These are phyloP conservation scores for Cancer borealis DNA, from an alignment of 2,888 invertebrate genomes.

Conservation along the genomic window DNA sequence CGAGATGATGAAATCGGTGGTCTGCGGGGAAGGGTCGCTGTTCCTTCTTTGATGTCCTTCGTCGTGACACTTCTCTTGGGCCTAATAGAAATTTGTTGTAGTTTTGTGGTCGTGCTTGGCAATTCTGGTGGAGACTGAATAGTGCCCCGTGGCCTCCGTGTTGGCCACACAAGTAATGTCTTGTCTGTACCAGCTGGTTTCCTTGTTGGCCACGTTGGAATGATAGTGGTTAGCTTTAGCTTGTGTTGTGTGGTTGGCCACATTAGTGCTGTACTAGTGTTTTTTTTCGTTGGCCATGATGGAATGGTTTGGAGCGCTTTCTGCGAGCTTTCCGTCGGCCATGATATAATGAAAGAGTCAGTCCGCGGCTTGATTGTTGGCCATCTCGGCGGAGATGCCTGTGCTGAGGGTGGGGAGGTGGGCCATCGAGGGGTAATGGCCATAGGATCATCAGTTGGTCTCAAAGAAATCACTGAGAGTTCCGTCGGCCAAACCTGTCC, in stretches of 20 bases:
- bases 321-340: not conserved
- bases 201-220: not conserved
- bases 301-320: not conserved
- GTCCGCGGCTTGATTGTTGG: not conserved
- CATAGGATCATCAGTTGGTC: not conserved
- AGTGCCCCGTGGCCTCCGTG: not conserved
- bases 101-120: not conserved
- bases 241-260: not conserved
- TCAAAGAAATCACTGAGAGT: not conserved
- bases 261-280: not conserved
- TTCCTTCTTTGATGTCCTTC: not conserved
- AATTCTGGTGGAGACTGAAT: not conserved
- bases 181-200: not conserved
- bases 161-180: not conserved
- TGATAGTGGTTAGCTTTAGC: not conserved
- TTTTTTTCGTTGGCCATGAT: conserved; percentile 5
- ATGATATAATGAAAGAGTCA: not conserved
- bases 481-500: not conserved
- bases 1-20: not conserved
- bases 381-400: not conserved
- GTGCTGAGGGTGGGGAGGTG: not conserved
- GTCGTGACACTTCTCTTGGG: not conserved
- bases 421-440: not conserved
- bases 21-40: not conserved
- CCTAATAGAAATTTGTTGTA: not conserved